Evolutionary conservation across 2,113 vertebrate species (phyloP), one percentile per base, ranked within the genome.

Genomic region (Acrocephalus arundinaceus): DNA sequence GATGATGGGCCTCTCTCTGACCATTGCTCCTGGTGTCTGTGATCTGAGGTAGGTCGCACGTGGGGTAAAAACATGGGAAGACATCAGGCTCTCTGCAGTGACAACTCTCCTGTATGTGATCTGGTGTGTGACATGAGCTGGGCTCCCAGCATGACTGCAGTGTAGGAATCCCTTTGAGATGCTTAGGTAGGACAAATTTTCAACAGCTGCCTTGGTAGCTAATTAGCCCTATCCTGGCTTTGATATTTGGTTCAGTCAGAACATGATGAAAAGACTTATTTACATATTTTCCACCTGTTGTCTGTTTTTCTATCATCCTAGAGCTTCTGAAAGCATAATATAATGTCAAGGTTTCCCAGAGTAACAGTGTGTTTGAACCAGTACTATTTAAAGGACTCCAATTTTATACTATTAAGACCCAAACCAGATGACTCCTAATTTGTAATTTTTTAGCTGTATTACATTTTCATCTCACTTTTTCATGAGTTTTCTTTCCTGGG

Each of bases 221-320:
- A 89, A 94, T 96, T 93, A 95, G 85, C 24, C 76, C 68, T 31
- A 55, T 45, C 39, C 27, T 22, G 55, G 37, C 83, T 96, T 95
- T 96, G 89, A 95, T 93, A 85, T 28, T 39, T 74, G 48, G 43
- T 77, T 93, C 80, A 90, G 89, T 84, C 78, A 51, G 30, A 86
- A 80, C 63, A 78, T 49, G 95, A 95, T 93, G 48, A 94, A 93
- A 93, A 78, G 37, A 57, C 76, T 74, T 94, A 84, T 94, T 94
- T 94, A 61, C 92, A 83, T 95, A 85, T 90, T 95, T 93, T 70
- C 63, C 79, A 91, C 90, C 79, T 92, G 78, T 85, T 52, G 20
- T 23, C 28, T 76, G 15, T 66, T 96, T 93, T 94, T 76, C 45
- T 76, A 7, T 76, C n/a, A 79, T 70, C n/a, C 27, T 39, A 70